Base-by-base conservation (phyloP, 2,113 vertebrate species). In the Entosphenus tridentatus region DNA sequence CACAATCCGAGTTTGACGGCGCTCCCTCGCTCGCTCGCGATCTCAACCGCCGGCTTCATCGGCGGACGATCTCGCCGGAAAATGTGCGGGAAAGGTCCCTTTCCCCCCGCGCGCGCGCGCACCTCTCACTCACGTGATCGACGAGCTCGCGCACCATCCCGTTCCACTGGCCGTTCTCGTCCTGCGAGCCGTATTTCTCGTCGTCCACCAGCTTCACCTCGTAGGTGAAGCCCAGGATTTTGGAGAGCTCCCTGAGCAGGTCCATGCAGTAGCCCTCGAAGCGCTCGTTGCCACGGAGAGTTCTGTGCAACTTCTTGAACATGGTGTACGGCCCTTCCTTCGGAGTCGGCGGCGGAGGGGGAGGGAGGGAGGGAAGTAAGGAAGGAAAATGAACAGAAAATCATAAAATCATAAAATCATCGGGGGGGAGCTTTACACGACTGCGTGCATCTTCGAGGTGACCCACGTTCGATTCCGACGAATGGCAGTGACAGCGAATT, bases 251-350 rank as follows among this genome's bases (percentile, higher is more conserved):
- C 75, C 87, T 90, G 9, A 98, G 86, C 56, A 98, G 82, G 81
- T 98, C 93, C 4, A 96, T 85, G 81, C 93, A 98, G 81, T 87
- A 98, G 39, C 93, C 93, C 81, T 98, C 93, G 10, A 97, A 98
- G 18, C 92, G 88, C 72, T 95, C 88, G 1, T 96, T 97, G 68
- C 92, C 93, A 0, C 87, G 85, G 55, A 98, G 83, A 11, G 88
- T 86, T 10, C 82, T 88, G 83, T 96, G 88, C 0, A 92, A 98
- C 75, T 88, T 95, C 70, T 86, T 87, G 82, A 96, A 95, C 92
- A 96, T 95, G 79, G 96, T 86, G 57, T 97, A 98, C 74, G 93
- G 93, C 77, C 93, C 89, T 75, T 98, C 92, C 93, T 98, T 78
- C 55, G 62, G 71, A 75, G 72, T 70, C 59, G 67, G 54, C 54